Base-by-base conservation (phyloP, 2,888 invertebrate species). In the Diploptera punctata region DNA sequence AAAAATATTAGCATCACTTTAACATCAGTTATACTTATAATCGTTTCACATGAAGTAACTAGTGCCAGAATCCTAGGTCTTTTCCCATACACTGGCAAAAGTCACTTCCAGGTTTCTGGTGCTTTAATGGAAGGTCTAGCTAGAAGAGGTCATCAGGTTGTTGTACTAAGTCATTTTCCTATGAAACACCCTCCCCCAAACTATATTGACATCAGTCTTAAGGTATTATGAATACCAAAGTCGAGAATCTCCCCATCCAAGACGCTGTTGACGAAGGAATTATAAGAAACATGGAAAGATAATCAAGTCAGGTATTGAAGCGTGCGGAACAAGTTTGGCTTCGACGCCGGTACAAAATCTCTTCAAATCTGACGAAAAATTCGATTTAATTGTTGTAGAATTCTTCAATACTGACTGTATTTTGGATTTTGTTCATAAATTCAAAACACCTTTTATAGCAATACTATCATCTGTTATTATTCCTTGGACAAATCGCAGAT, bases 401-500 rank as follows among this genome's bases (percentile, higher is more conserved):
- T 87, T 87, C 71, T 93, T 93, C 79, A 91, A 91, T 76, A 87
- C 87, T 61, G 91, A 93, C 78, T 92, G 93, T 79, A 88, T 88
- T 80, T 81, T 91, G 76, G 90, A 88, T 1, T 80, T 93, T 33
- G 89, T 88, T 0, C 85, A 90, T 77, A 87, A 88, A 76, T 85
- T 91, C 16, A 81, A 86, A 54, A 88, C 87, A 0, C 73, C 74
- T 33, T 86, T 88, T 1, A 84, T 91, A 0, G 85, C 84, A 0
- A 77, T 89, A 2, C 19, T 19, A 24, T 52, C 52, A 1, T 2
- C 21, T 24, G 10, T 24, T 24, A 74, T 89, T 65, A 86, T 89
- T 87, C 88, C 90, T 0, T 91, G 87, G 87, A 84, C 87, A 68
- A 86, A 86, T 70, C 82, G 83, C 44, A 83, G 88, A n/a, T 81